Percentiles rank a stretch among this genome's conserved stretches.
Evolutionary conservation across 2,888 invertebrate genomes (phyloP).

Genomic region (Hemicrepidius hirtus): DNA sequence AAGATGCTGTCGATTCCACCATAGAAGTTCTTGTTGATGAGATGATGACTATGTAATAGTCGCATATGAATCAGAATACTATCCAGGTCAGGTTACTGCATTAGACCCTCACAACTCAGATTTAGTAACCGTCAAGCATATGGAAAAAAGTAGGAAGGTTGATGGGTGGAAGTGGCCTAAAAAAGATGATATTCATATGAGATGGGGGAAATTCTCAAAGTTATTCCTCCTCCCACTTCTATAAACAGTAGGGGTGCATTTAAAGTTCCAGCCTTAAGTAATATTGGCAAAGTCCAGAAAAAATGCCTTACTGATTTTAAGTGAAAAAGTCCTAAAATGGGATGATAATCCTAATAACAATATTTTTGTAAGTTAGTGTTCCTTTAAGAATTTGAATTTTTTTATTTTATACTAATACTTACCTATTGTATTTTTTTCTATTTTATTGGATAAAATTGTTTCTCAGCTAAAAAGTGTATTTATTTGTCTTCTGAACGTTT

Average conservation of each 20-base stretch:
- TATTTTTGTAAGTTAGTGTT: background rate
- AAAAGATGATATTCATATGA: background rate
- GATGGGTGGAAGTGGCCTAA: conserved; percentile 1
- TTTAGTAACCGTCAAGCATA: background rate
- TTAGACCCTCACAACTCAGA: background rate
- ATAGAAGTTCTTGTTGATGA: conserved; percentile 1
- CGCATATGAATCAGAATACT: background rate
- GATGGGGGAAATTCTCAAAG: background rate
- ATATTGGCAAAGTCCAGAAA: no score
- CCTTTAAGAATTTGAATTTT: background rate
- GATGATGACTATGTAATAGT: conserved; percentile 3
- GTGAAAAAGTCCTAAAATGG: background rate
- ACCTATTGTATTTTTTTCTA: background rate
- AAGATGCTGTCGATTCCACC: background rate
- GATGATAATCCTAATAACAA: background rate
- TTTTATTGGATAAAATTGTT: conserved; percentile 1
- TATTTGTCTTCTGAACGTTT: background rate
- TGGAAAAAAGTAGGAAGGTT: conserved; percentile 1
- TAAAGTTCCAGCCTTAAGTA: background rate
- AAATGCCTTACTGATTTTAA: background rate
- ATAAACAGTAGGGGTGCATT: conserved; percentile 1
- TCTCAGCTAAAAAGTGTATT: background rate
- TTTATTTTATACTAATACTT: background rate
- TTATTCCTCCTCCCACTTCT: background rate
- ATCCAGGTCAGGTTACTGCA: background rate